Conservation (phyloP, 2,797 vertebrate species). For the Intellagama lesueurii region DNA sequence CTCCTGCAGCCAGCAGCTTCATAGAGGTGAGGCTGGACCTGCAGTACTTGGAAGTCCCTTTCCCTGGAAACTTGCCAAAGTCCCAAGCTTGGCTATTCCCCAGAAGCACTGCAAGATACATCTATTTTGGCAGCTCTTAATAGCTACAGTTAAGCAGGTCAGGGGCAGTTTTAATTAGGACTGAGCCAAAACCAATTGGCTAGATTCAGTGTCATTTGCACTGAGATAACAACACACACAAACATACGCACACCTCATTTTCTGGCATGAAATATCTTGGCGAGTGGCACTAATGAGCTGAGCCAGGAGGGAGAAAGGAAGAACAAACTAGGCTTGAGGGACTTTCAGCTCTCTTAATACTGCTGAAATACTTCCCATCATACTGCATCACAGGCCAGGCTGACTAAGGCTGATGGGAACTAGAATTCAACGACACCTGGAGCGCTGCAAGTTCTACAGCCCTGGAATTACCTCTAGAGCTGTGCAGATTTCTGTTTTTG, state of each 20-base stretch:
- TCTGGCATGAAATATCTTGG: background rate
- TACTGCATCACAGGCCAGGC: background rate
- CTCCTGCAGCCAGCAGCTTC: background rate
- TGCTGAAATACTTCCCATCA: background rate
- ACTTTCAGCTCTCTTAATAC: background rate
- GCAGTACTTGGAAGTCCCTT: background rate
- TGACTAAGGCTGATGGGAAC: background rate
- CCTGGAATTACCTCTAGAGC: background rate
- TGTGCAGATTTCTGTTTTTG: too few relatives aligned
- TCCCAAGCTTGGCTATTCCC: background rate
- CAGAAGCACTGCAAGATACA: background rate
- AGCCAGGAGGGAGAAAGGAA: background rate
- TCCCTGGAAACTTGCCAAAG: background rate
- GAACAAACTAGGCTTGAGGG: background rate
- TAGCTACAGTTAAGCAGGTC: background rate
- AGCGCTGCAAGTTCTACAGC: background rate
- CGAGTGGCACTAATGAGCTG: background rate
- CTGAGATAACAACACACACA: background rate
- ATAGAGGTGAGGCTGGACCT: background rate
- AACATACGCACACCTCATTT: background rate
- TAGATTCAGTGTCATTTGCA: background rate
- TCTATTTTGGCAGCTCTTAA: slow-evolving; percentile 16
- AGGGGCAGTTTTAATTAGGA: slow-evolving; percentile 19
- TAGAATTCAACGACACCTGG: background rate
- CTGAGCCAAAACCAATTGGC: background rate